These are phyloP conservation scores for Gulo gulo DNA, from an alignment of 2,113 vertebrate genomes.

Conservation along the genomic window DNA sequence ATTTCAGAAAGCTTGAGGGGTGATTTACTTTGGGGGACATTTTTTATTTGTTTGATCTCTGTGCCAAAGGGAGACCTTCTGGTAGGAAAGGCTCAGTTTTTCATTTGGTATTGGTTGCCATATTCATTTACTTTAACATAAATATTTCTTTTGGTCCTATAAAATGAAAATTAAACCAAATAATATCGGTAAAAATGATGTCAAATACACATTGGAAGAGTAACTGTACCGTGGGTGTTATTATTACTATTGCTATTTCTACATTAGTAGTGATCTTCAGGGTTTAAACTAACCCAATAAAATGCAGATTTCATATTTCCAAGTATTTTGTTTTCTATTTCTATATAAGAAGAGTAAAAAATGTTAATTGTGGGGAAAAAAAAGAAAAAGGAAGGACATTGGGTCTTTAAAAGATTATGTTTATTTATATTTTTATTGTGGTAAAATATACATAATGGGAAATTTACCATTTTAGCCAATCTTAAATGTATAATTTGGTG, in stretches of 20 bases:
- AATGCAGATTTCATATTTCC: conserved; percentile 6
- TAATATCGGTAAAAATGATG: background rate
- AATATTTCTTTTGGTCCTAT: conserved; percentile 11
- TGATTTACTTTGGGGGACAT: conserved; percentile 47
- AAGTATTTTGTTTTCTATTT: conserved; percentile 30
- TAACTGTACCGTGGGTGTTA: background rate
- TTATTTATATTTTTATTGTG: background rate
- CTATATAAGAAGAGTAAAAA: background rate
- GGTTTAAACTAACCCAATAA: background rate
- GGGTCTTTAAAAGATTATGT: background rate
- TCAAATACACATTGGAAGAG: background rate
- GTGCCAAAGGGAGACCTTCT: background rate
- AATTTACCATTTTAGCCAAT: background rate
- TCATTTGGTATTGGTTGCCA: background rate
- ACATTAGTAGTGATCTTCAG: background rate
- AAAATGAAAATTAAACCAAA: conserved; percentile 7
- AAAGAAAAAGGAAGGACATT: background rate
- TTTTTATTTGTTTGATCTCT: conserved; percentile 8
- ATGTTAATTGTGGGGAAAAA: background rate
- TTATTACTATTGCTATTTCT: conserved; percentile 1
- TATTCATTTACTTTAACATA: background rate
- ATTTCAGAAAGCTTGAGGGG: conserved; percentile 58
- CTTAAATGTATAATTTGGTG: background rate
- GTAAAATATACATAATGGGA: background rate
- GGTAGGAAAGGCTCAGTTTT: background rate